Percentiles rank a stretch among this genome's conserved stretches.
phyloP scores from a whole-genome alignment of 2,113 vertebrate genomes.

The Crotalus horridus region DNA sequence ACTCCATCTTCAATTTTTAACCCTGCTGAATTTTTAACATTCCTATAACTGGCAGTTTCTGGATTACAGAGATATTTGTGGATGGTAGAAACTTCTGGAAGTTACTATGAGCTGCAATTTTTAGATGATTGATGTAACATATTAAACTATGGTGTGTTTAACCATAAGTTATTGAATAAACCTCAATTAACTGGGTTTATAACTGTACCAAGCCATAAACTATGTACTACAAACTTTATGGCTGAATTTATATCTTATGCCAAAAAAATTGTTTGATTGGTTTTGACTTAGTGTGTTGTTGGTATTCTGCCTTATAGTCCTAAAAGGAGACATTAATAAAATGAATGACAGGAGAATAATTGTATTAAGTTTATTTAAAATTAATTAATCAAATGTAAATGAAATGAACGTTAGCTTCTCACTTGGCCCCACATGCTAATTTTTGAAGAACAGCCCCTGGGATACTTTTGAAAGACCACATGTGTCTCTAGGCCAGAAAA shows the following conservation, averaged over 20 bases:
- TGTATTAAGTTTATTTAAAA: not conserved
- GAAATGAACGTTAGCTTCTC: not conserved
- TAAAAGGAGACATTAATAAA: not conserved
- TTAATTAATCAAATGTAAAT: not conserved
- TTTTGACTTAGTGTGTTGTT: not conserved
- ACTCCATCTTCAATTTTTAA: not conserved
- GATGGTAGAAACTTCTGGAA: not conserved
- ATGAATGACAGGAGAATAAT: not conserved
- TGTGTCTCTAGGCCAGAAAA: not conserved
- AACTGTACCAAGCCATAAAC: not conserved
- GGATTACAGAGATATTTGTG: not conserved
- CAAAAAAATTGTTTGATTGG: not conserved
- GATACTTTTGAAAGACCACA: not conserved
- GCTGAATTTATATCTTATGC: not conserved
- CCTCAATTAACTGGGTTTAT: not conserved
- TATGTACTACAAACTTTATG: not conserved
- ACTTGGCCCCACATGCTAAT: not conserved
- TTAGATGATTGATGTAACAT: not conserved
- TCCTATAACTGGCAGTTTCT: not conserved
- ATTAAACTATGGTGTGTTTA: too few relatives aligned
- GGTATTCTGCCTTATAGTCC: not conserved
- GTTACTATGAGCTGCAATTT: not conserved
- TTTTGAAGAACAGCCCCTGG: not conserved
- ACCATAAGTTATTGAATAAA: not conserved
- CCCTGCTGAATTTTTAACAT: not conserved